These are phyloP conservation scores for Lordiphosa andalusiaca DNA, from an alignment of 2,888 invertebrate genomes.

Conservation along the genomic window DNA sequence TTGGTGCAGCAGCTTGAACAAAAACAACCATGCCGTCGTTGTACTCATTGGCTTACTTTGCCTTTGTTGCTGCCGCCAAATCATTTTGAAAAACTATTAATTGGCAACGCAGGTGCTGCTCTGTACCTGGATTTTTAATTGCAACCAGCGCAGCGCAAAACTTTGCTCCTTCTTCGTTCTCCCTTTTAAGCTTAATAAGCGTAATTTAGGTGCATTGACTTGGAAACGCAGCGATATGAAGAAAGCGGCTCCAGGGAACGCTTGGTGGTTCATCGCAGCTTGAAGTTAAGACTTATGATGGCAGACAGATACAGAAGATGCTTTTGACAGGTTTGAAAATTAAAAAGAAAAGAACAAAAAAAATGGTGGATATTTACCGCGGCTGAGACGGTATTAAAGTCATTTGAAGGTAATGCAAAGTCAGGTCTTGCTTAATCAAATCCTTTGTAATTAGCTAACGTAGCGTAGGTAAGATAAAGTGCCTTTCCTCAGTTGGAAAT, in stretches of 20 bases:
- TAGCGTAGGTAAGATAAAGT: too few species aligned
- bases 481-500: too few species aligned
- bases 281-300: slow-evolving; percentile 13
- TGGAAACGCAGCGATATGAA: slow-evolving; percentile 46
- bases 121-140: slow-evolving; percentile 46
- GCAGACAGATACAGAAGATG: slow-evolving; percentile 1
- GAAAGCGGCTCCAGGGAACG: neutral
- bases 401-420: too few species aligned
- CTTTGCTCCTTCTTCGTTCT: slow-evolving; percentile 18
- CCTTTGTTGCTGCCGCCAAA: slow-evolving; percentile 31
- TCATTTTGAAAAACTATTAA: slow-evolving; percentile 61
- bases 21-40: slow-evolving; percentile 14
- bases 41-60: slow-evolving; percentile 13
- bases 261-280: slow-evolving; percentile 15
- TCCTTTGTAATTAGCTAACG: too few species aligned
- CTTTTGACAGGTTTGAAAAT: slow-evolving; percentile 8
- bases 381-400: too few species aligned
- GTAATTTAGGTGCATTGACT: slow-evolving; percentile 52
- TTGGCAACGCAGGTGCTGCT: slow-evolving; percentile 50
- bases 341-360: too few species aligned
- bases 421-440: too few species aligned
- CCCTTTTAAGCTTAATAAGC: slow-evolving; percentile 41
- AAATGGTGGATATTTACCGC: too few species aligned
- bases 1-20: slow-evolving; percentile 7
- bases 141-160: slow-evolving; percentile 51